These are phyloP conservation scores for Ranitomeya imitator DNA, from an alignment of 2,113 vertebrate genomes.

Conservation along the genomic window DNA sequence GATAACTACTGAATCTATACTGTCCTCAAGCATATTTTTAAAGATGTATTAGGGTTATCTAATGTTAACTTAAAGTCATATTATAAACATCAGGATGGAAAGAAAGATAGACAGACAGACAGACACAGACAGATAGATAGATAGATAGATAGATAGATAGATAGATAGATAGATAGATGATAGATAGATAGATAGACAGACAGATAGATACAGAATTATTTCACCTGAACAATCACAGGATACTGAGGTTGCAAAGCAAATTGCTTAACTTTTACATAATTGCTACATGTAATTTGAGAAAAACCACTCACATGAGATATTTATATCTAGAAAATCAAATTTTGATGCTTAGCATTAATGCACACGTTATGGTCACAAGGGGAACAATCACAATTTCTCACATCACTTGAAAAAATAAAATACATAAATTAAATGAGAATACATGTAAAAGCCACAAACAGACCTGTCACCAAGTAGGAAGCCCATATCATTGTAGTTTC, in stretches of 20 bases:
- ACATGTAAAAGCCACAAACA: too few relatives aligned
- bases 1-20: background rate
- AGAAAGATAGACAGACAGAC: too few relatives aligned
- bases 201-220: background rate
- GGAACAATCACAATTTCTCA: conserved; percentile 8
- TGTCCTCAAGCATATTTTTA: background rate
- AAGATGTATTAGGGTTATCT: background rate
- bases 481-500: too few relatives aligned
- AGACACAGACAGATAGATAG: too few relatives aligned
- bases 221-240: conserved; percentile 27
- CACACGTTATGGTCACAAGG: conserved; percentile 15
- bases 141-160: too few relatives aligned
- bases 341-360: background rate
- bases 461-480: too few relatives aligned
- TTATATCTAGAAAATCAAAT: conserved; percentile 58
- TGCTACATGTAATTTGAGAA: conserved; percentile 51
- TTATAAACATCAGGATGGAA: too few relatives aligned
- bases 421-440: too few relatives aligned
- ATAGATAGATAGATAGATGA: too few relatives aligned
- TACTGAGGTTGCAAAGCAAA: conserved; percentile 53
- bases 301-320: conserved; percentile 62
- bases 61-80: too few relatives aligned
- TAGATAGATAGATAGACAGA: too few relatives aligned
- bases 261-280: conserved; percentile 59
- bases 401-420: background rate